phyloP scores from a whole-genome alignment of 2,113 vertebrate species.

The Melanocharis versteri region DNA sequence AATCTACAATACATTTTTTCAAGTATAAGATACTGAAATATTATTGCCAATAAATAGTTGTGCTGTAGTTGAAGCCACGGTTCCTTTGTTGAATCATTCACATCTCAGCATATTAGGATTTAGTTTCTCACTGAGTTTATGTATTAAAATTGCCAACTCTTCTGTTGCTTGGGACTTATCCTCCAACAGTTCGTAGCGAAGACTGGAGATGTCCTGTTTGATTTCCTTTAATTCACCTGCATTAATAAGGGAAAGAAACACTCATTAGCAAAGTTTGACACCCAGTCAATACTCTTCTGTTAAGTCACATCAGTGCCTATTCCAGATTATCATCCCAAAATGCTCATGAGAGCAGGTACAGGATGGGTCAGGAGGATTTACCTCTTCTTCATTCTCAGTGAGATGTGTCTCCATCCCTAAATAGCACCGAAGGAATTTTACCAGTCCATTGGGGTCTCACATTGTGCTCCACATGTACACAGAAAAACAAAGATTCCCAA shows the following conservation, averaged over 20 bases:
- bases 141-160: conserved; percentile 83
- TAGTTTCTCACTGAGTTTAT: conserved; percentile 86
- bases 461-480: neutral
- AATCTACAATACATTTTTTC: conserved; percentile 73
- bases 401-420: neutral
- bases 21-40: conserved; percentile 77
- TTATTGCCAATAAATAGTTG: conserved; percentile 80
- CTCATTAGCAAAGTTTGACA: neutral
- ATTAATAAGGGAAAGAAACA: neutral
- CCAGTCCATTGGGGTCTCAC: fast-evolving
- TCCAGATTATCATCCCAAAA: neutral
- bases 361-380: neutral
- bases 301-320: neutral
- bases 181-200: conserved; percentile 87
- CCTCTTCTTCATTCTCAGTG: neutral
- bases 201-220: conserved; percentile 90
- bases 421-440: neutral
- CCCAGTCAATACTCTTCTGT: neutral
- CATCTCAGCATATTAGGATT: conserved; percentile 74
- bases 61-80: conserved; percentile 64
- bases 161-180: conserved; percentile 89
- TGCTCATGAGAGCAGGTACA: neutral
- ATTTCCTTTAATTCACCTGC: conserved; percentile 90
- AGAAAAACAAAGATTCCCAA: neutral
- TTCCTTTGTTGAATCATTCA: conserved; percentile 62